Evolutionary conservation across 2,797 vertebrate genomes (phyloP).

Genomic region (Myotis pilosus): DNA sequence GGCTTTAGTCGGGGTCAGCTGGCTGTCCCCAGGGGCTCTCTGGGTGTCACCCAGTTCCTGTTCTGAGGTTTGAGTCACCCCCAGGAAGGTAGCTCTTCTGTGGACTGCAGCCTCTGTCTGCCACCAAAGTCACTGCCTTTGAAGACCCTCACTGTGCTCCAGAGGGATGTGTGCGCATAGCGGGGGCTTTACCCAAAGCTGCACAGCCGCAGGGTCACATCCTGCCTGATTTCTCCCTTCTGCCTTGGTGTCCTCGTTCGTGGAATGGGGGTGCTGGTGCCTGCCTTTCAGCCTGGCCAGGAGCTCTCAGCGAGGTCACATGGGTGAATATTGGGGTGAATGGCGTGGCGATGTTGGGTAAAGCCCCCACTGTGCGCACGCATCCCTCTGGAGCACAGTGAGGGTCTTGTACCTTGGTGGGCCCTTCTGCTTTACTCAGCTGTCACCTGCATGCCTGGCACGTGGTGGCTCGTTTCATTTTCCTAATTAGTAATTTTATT

Average conservation of each 20-base stretch:
- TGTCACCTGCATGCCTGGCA: background rate
- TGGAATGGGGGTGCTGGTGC: background rate
- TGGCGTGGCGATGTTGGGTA: too few relatives aligned
- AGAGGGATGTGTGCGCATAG: too few relatives aligned
- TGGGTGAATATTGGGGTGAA: background rate
- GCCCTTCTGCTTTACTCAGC: background rate
- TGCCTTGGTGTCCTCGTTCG: fast-evolving
- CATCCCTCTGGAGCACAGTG: background rate
- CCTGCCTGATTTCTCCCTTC: background rate
- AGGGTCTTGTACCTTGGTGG: background rate
- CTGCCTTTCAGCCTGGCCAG: background rate
- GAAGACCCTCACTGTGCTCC: too few relatives aligned
- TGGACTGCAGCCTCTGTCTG: background rate
- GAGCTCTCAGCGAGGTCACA: background rate
- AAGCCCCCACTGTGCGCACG: background rate
- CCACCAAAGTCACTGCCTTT: fast-evolving
- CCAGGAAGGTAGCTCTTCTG: background rate
- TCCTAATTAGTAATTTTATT: background rate
- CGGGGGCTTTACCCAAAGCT: background rate
- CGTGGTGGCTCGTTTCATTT: background rate
- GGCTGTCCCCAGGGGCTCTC: background rate
- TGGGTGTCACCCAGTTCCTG: background rate
- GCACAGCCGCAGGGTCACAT: fast-evolving
- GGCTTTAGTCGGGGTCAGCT: background rate
- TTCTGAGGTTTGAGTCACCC: background rate